These are phyloP conservation scores for Sorex fumeus DNA, from an alignment of 2,113 vertebrate species.

Conservation along the genomic window DNA sequence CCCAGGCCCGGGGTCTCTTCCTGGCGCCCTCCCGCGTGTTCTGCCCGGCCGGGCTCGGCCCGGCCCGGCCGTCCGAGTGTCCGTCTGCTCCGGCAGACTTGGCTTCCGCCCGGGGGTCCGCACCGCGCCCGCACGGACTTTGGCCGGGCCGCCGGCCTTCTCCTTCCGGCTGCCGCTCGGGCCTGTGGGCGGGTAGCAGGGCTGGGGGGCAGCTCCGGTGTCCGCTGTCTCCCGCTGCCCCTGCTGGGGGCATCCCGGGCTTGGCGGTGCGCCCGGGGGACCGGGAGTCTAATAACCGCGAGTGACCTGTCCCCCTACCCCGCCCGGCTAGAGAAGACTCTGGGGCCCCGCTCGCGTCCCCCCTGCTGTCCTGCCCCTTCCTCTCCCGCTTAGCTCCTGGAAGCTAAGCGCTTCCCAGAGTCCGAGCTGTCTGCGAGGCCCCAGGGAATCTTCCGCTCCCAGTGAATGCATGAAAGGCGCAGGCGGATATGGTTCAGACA, in stretches of 20 bases:
- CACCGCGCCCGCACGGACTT: neutral
- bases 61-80: neutral
- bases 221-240: neutral
- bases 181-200: neutral
- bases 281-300: slow-evolving; percentile 41
- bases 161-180: neutral
- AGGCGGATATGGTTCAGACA: slow-evolving; percentile 71
- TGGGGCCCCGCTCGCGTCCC: no score
- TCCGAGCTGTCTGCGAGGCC: no score
- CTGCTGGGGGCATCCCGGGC: neutral
- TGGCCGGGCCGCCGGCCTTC: neutral
- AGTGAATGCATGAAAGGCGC: neutral
- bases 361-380: no score
- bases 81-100: neutral
- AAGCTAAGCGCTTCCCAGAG: no score
- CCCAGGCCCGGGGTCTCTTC: neutral
- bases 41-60: neutral
- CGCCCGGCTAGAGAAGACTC: neutral
- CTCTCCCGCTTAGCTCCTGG: no score
- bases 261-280: neutral
- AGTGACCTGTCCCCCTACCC: neutral
- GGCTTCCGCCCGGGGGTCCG: neutral
- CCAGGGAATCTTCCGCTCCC: slow-evolving; percentile 60
- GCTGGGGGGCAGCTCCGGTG: neutral
- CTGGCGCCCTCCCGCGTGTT: neutral